Conservation (phyloP, 2,113 vertebrate species). For the Puffinus mauretanicus region DNA sequence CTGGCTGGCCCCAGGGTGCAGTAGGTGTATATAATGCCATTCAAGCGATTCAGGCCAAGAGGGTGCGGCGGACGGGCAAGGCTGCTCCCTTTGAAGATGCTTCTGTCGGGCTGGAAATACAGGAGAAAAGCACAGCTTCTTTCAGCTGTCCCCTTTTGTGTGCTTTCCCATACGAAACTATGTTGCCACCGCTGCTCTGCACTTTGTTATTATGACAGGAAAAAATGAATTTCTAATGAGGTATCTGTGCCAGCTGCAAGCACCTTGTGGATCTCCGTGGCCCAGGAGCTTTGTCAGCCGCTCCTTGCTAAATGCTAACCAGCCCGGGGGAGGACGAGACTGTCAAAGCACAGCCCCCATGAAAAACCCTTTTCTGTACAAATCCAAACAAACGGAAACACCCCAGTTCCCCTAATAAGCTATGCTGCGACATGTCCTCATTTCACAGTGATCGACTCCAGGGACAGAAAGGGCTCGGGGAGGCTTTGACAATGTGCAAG, state of each 20-base stretch:
- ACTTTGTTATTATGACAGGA: slow-evolving; percentile 83
- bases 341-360: slow-evolving; percentile 6
- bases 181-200: slow-evolving; percentile 63
- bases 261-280: slow-evolving; percentile 68
- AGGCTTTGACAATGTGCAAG: slow-evolving; percentile 3
- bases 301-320: slow-evolving; percentile 40
- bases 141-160: slow-evolving; percentile 80
- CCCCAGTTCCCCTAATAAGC: slow-evolving; percentile 24
- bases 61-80: slow-evolving; percentile 47
- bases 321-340: slow-evolving; percentile 11
- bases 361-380: slow-evolving; percentile 53
- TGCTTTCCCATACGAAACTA: slow-evolving; percentile 80
- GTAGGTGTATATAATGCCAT: slow-evolving; percentile 25
- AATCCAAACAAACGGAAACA: slow-evolving; percentile 33
- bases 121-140: slow-evolving; percentile 80
- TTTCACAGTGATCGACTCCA: slow-evolving; percentile 31
- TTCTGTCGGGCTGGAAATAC: slow-evolving; percentile 68
- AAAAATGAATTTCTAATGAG: slow-evolving; percentile 85
- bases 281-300: slow-evolving; percentile 61
- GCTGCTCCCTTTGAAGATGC: slow-evolving; percentile 74
- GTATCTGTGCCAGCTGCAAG: slow-evolving; percentile 79
- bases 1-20: not conserved
- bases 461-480: not conserved
- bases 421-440: slow-evolving; percentile 40
- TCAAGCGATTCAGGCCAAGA: slow-evolving; percentile 36